phyloP scores from a whole-genome alignment of 2,113 vertebrate genomes.

The Egretta garzetta region DNA sequence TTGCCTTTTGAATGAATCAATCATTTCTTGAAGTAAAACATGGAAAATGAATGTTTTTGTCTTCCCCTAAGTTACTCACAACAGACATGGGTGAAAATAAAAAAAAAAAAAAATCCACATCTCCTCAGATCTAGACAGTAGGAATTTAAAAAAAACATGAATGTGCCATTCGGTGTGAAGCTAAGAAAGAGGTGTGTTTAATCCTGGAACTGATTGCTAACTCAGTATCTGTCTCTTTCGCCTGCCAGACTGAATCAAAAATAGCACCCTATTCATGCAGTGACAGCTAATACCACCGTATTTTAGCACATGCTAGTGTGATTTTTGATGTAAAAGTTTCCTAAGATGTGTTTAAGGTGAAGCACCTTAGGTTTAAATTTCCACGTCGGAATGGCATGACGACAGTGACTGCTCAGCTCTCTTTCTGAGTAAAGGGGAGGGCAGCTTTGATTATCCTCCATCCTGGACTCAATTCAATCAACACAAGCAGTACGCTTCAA shows the following conservation, averaged over 20 bases:
- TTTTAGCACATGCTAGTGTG: neutral
- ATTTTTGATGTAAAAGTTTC: neutral
- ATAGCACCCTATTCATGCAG: neutral
- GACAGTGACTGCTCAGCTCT: neutral
- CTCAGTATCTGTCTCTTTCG: neutral
- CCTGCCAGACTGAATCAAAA: conserved; percentile 8
- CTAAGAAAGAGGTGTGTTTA: neutral
- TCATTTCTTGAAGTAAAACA: neutral
- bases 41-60: neutral
- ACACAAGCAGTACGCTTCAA: neutral
- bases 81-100: neutral
- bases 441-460: neutral
- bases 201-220: conserved; percentile 16
- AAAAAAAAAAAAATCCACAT: neutral
- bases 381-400: neutral
- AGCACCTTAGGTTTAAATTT: neutral
- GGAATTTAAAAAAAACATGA: neutral
- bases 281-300: neutral
- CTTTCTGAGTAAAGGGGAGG: neutral
- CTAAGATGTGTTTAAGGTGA: neutral
- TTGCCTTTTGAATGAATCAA: neutral
- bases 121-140: neutral
- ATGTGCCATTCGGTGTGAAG: neutral
- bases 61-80: neutral
- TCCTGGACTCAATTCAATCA: neutral